phyloP scores from a whole-genome alignment of 35 echinoderm and acorn worm genomes.

The Amphiura filiformis region DNA sequence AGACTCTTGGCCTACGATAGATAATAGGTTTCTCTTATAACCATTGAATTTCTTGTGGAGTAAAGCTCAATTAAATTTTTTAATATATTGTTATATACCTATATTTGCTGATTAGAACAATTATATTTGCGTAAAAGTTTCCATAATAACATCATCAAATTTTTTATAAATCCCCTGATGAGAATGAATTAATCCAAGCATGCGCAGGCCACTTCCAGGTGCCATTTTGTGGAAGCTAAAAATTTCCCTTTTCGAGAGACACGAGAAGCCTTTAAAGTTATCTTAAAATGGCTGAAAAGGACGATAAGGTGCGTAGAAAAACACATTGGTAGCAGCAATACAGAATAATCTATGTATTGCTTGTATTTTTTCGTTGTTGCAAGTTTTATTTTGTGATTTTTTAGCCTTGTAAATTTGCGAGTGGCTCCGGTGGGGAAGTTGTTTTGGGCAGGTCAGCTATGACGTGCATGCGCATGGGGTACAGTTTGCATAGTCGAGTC shows the following conservation, averaged over 20 bases:
- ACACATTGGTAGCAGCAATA: conserved; percentile 15
- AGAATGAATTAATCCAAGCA: conserved; percentile 47
- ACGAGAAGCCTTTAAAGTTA: conserved; percentile 26
- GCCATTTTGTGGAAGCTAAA: conserved; percentile 63
- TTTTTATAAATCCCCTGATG: background rate
- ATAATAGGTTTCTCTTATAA: too few relatives aligned
- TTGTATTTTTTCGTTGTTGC: background rate
- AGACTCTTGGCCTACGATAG: too few relatives aligned
- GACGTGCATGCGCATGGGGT: background rate
- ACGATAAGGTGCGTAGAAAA: conserved; percentile 12
- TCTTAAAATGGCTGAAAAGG: conserved; percentile 21
- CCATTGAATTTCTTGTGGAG: too few relatives aligned
- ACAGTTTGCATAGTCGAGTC: background rate
- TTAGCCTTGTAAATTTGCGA: conserved; percentile 25
- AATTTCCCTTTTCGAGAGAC: conserved; percentile 1
- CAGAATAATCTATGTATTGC: conserved; percentile 20
- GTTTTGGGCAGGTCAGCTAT: conserved; percentile 13
- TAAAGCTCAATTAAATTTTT: too few relatives aligned
- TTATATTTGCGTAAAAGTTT: too few relatives aligned
- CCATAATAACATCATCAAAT: background rate
- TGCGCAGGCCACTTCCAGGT: conserved; percentile 68
- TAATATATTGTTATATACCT: too few relatives aligned
- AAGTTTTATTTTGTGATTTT: conserved; percentile 9
- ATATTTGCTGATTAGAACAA: too few relatives aligned
- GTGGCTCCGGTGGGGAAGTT: conserved; percentile 21